Conservation (phyloP, 2,113 vertebrate genomes). For the Phoenicopterus ruber region DNA sequence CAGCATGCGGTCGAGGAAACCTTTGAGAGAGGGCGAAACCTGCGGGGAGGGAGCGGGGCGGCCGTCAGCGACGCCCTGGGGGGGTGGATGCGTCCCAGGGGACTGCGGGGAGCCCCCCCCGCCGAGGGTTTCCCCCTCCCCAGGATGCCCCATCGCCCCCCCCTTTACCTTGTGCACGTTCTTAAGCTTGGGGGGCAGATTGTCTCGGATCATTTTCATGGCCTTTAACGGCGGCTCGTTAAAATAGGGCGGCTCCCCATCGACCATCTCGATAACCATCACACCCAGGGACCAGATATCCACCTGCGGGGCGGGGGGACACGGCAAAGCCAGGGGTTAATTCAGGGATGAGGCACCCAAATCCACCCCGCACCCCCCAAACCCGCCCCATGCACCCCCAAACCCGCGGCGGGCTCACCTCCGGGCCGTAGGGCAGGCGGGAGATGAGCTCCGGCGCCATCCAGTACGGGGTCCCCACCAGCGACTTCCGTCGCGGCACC, state of each 20-base stretch:
- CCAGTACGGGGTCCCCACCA: conserved; percentile 92
- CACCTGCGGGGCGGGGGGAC: conserved; percentile 59
- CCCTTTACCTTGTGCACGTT: conserved; percentile 86
- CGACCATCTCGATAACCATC: conserved; percentile 99
- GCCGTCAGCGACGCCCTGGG: fast-evolving
- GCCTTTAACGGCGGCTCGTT: conserved; percentile 95
- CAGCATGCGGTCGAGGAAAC: conserved; percentile 90
- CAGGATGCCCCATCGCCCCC: neutral
- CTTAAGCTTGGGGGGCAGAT: conserved; percentile 91
- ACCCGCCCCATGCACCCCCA: too few species aligned
- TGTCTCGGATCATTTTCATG: conserved; percentile 98
- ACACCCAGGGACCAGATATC: conserved; percentile 96
- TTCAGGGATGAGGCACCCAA: neutral
- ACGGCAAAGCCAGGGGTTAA: neutral
- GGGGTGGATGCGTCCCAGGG: neutral
- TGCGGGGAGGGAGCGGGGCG: neutral
- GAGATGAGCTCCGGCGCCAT: conserved; percentile 94
- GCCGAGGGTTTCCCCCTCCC: neutral
- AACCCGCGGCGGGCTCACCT: conserved; percentile 64
- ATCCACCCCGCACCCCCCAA: too few species aligned
- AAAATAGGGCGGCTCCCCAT: conserved; percentile 94
- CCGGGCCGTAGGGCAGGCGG: conserved; percentile 86
- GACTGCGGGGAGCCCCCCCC: neutral
- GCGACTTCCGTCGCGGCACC: conserved; percentile 85
- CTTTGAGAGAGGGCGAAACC: conserved; percentile 89